Evolutionary conservation across 2,113 vertebrate species (phyloP), one percentile per base, ranked within the genome.

Genomic region (Phylloscopus whistleri): DNA sequence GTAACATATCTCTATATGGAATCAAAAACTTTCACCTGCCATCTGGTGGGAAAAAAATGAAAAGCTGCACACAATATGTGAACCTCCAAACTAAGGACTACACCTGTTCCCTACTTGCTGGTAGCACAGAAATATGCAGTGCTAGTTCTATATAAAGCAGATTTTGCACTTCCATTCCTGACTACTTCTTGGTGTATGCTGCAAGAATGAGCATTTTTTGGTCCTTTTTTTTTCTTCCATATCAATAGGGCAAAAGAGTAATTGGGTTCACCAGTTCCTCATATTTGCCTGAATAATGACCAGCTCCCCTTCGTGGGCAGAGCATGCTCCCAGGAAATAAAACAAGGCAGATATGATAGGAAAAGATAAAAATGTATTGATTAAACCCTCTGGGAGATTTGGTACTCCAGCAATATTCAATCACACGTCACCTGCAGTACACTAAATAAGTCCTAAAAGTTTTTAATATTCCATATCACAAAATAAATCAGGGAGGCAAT

Each of bases 11-110:
- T 90, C 17, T 49, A 1, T 60, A 84, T 68, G 60, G 33, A 95
- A 95, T 80, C 31, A 18, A 75, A 94, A 92, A 78, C 48, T 96
- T 96, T 70, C 79, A 95, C 92, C 94, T 96, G 94, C 94, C 95
- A 96, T 92, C 94, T 96, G 94, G 83, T 94, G 93, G 95, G 49
- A 95, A 94, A 91, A 67, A 72, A 0, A 22, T 43, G 90, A 87
- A 96, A 88, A 85, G 56, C 68, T 63, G 2, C 17, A 10, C 9
- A 1, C 84, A 81, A 48, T 6, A 16, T 48, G 44, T 85, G 84
- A 85, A 70, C 53, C 6, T 76, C 10, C 4, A 41, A 60, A 31
- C 11, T 43, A 26, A 62, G 21, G 31, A 13, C 13, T 70, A 20
- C n/a, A 81, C 60, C 76, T 90, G 60, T 67, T 95, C 74, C 22